These are phyloP conservation scores for Hycleus phaleratus DNA, from an alignment of 1,140 invertebrate genomes.

Conservation along the genomic window DNA sequence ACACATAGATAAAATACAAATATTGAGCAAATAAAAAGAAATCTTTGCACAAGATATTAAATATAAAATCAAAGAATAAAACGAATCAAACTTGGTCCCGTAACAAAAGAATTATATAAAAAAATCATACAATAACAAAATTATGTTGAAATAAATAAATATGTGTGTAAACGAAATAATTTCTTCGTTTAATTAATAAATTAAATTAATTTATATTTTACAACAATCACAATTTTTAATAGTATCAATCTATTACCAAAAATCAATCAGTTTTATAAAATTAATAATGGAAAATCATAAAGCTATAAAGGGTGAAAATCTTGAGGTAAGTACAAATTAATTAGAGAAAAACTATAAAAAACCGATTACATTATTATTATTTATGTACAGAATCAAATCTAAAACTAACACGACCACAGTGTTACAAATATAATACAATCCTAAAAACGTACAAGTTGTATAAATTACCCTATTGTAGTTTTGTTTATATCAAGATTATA, in stretches of 20 bases:
- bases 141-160: no score
- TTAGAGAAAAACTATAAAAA: background rate
- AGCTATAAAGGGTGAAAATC: background rate
- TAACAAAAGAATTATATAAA: no score
- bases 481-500: no score
- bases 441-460: constrained; percentile 2
- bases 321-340: constrained; percentile 7
- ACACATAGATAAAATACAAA: no score
- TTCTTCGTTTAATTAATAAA: constrained; percentile 1
- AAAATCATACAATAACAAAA: no score
- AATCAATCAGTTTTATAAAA: constrained; percentile 3
- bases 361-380: background rate
- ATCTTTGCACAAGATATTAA: no score
- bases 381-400: background rate
- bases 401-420: constrained; percentile 8
- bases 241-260: background rate
- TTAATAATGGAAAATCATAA: background rate
- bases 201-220: constrained; percentile 15
- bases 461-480: no score
- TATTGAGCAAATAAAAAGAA: no score
- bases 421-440: constrained; percentile 4
- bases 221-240: constrained; percentile 11
- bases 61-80: no score
- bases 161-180: no score
- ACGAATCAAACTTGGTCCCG: no score